A percentile compares a stretch with the other conserved stretches of the same genome.
These are phyloP conservation scores for Pyxicephalus adspersus DNA, from an alignment of 2,113 vertebrate species.

Conservation along the genomic window DNA sequence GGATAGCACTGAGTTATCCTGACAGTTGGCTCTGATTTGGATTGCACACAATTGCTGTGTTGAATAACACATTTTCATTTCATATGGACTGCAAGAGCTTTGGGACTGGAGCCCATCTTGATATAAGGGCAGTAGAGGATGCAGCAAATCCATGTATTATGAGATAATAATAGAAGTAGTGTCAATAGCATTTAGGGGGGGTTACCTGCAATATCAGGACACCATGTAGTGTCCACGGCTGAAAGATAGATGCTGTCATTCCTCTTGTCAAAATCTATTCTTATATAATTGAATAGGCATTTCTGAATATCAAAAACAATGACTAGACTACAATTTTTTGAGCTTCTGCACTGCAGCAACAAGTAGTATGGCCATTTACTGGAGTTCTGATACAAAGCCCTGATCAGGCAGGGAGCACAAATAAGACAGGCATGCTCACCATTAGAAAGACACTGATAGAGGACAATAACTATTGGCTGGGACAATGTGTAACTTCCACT, in stretches of 20 bases:
- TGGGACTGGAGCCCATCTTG: slow-evolving; percentile 11
- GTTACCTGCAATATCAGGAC: neutral
- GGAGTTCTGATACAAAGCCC: neutral
- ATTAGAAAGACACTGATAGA: neutral
- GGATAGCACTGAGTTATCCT: neutral
- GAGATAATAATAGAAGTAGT: neutral
- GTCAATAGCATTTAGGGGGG: slow-evolving; percentile 19
- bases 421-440: neutral
- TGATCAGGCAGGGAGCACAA: neutral
- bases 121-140: neutral
- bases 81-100: slow-evolving; percentile 7
- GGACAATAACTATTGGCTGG: neutral
- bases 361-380: neutral
- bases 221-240: neutral
- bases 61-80: slow-evolving; percentile 46
- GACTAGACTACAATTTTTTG: neutral
- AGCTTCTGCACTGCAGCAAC: neutral
- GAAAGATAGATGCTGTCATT: slow-evolving; percentile 4
- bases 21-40: slow-evolving; percentile 40
- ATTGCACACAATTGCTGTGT: slow-evolving; percentile 47
- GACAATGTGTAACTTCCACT: neutral
- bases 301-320: slow-evolving; percentile 13
- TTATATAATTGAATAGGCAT: neutral
- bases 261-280: slow-evolving; percentile 10
- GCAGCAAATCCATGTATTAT: slow-evolving; percentile 28